Percentiles rank a stretch among this genome's conserved stretches.
phyloP scores from a whole-genome alignment of 2,888 invertebrate species.

The Bellardia pandia region DNA sequence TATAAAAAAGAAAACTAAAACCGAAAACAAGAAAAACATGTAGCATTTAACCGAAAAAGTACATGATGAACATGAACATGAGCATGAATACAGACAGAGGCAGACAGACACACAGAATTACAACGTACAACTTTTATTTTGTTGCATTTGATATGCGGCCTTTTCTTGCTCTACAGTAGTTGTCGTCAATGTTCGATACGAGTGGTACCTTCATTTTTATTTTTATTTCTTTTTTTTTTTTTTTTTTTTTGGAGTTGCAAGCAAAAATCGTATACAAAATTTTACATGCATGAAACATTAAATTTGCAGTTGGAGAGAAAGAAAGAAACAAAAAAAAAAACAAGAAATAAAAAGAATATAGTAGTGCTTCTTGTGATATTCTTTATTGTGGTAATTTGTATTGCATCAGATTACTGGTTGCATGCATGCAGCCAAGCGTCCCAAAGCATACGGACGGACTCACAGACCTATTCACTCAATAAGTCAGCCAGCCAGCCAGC shows the following conservation, averaged over 20 bases:
- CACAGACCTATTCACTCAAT: constrained; percentile 21
- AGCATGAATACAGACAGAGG: constrained; percentile 52
- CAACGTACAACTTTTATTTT: constrained; percentile 39
- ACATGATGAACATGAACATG: constrained; percentile 61
- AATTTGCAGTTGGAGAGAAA: constrained; percentile 63
- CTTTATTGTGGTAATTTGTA: constrained; percentile 72
- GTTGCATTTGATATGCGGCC: constrained; percentile 36
- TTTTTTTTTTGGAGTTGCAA: background rate
- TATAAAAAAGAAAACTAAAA: background rate
- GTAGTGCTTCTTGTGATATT: constrained; percentile 60
- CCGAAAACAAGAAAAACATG: constrained; percentile 35
- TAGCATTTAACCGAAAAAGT: constrained; percentile 54
- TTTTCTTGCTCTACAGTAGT: constrained; percentile 52
- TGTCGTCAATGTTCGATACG: constrained; percentile 58
- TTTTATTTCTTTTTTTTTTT: background rate
- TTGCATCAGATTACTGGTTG: constrained; percentile 69
- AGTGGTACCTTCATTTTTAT: constrained; percentile 59
- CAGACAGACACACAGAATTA: constrained; percentile 43
- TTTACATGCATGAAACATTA: constrained; percentile 71
- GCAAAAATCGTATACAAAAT: constrained; percentile 33
- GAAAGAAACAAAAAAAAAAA: constrained; percentile 42
- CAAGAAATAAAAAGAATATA: background rate
- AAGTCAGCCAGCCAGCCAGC: constrained; percentile 14
- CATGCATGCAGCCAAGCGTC: constrained; percentile 62
- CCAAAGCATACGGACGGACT: constrained; percentile 19